Base-by-base conservation (phyloP, 2,797 vertebrate genomes). In the Propithecus perrieri region DNA sequence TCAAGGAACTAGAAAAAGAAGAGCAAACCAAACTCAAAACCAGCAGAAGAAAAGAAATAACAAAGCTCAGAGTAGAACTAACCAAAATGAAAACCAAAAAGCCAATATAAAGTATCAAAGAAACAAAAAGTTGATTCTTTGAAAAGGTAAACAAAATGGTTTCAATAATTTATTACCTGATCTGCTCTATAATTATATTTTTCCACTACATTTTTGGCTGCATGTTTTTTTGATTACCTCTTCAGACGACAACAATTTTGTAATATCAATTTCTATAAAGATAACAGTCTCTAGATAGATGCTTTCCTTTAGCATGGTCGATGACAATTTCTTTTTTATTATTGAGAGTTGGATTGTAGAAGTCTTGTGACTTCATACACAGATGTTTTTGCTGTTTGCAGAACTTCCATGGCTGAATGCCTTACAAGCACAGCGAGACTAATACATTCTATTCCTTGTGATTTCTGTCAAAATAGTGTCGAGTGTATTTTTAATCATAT, bases 281-380 rank as follows among this genome's bases (percentile, higher is more conserved):
- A 65, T 59, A 89, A 53, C 4, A 80, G 24, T 59, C 5, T 63
- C 5, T 63, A 35, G 63, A 74, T 43, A 50, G n/a, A 91, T 6
- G 0, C 3, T 95, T 85, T 94, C 69, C 53, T 81, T 13, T 61
- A 46, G 14, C 3, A 6, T 33, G 15, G 41, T 71, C 3, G 0
- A 76, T 90, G 74, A 33, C 33, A 80, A 90, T 91, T 91, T 72
- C 38, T 80, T 63, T 96, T 89, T 69, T 38, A 80, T 74, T 80
- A 20, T 41, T 92, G 87, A 84, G 18, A 89, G 33, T 18, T 85
- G 55, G 33, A 8, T 83, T 53, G 5, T 4, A 35, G 59, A 78
- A 85, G 33, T 61, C 48, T 59, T 3, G 4, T 76, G 85, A 83
- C 33, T 92, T 88, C 35, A 76, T 50, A 85, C 33, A 84, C 22